phyloP scores from a whole-genome alignment of 1,140 invertebrate species.

The Odontomachus brunneus region DNA sequence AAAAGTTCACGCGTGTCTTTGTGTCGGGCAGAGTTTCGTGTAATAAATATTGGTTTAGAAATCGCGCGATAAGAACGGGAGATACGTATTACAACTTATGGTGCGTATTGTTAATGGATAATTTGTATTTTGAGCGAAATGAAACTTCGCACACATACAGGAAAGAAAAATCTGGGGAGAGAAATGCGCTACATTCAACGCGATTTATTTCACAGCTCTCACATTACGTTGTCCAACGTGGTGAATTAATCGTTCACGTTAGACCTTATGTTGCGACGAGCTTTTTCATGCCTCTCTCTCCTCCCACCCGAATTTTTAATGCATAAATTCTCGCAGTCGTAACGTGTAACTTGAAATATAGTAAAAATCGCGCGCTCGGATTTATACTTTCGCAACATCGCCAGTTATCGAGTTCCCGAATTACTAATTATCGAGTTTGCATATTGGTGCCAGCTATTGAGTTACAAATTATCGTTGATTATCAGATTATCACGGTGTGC shows the following conservation, averaged over 20 bases:
- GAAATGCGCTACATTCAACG: background rate
- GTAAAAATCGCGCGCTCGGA: background rate
- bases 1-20: background rate
- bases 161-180: background rate
- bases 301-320: background rate
- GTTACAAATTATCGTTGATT: no score
- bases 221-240: no score
- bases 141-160: background rate
- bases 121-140: background rate
- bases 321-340: no score
- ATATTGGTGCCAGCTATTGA: background rate
- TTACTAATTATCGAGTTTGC: constrained; percentile 30
- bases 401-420: background rate
- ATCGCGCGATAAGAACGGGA: background rate
- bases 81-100: background rate
- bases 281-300: no score
- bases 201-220: background rate
- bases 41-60: background rate
- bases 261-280: background rate
- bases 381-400: background rate
- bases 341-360: no score
- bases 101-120: no score
- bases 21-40: background rate
- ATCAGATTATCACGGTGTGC: background rate
- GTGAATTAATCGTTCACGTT: background rate